A percentile compares a stretch with the other conserved stretches of the same genome.
These are phyloP conservation scores for Nymphalis polychloros DNA, from an alignment of 2,888 invertebrate species.

Conservation along the genomic window DNA sequence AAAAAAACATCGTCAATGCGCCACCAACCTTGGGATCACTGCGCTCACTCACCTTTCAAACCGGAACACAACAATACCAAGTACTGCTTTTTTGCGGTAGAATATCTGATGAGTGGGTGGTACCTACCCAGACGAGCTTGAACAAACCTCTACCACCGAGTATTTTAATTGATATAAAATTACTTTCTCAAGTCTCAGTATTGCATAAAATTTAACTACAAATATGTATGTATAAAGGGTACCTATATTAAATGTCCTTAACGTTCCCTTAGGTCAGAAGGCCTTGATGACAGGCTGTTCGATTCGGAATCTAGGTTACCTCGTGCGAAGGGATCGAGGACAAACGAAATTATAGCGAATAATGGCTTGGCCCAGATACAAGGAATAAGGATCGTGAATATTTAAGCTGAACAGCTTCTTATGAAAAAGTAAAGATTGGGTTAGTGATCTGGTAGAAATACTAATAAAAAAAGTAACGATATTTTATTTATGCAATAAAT, in stretches of 20 bases:
- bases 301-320: constrained; percentile 61
- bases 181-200: no score
- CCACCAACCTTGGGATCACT: no score
- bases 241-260: constrained; percentile 36
- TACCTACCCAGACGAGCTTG: no score
- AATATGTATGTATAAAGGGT: constrained; percentile 17
- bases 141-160: no score
- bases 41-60: no score
- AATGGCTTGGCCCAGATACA: constrained; percentile 31
- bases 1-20: no score
- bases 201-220: not conserved
- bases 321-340: constrained; percentile 53
- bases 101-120: no score
- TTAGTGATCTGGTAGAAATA: not conserved
- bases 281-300: constrained; percentile 62
- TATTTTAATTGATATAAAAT: no score
- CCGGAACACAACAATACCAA: no score
- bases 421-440: not conserved
- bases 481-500: no score
- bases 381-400: constrained; percentile 11
- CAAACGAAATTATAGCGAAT: constrained; percentile 41
- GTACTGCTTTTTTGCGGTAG: no score
- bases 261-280: constrained; percentile 40
- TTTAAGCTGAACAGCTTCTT: constrained; percentile 9
- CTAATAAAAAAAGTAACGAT: no score